A percentile compares a stretch with the other conserved stretches of the same genome.
Evolutionary conservation across 2,888 invertebrate species (phyloP).

Genomic region (Steinernema carpocapsae): DNA sequence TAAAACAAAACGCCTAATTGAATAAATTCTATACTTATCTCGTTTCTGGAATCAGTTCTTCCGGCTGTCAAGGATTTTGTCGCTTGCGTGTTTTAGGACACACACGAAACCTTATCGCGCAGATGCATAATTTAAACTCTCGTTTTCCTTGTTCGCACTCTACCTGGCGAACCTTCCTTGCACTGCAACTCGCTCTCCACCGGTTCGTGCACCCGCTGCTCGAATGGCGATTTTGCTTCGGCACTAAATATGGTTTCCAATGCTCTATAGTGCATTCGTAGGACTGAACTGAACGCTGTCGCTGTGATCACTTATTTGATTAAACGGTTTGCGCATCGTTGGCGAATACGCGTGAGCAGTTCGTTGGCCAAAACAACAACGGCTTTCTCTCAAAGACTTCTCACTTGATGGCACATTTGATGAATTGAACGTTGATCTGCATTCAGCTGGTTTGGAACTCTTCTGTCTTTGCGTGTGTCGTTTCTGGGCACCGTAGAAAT

Average conservation of each 20-base stretch:
- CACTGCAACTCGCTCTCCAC: not conserved
- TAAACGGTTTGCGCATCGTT: slow-evolving; percentile 33
- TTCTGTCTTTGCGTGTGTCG: slow-evolving; percentile 8
- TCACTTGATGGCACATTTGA: slow-evolving; percentile 32
- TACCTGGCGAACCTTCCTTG: slow-evolving; percentile 5
- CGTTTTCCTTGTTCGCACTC: not conserved
- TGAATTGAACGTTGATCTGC: slow-evolving; percentile 16
- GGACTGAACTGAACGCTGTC: not conserved
- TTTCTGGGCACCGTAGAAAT: slow-evolving; percentile 1
- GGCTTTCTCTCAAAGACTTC: slow-evolving; percentile 3
- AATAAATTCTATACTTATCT: too few species aligned
- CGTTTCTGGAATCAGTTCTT: too few species aligned
- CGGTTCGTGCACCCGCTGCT: not conserved
- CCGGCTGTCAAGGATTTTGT: not conserved
- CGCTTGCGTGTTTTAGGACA: not conserved
- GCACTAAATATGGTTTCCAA: not conserved
- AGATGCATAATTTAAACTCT: slow-evolving; percentile 21
- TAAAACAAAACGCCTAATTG: too few species aligned
- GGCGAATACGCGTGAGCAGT: slow-evolving; percentile 18
- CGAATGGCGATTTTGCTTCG: not conserved
- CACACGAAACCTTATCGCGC: slow-evolving; percentile 20
- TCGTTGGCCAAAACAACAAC: slow-evolving; percentile 28
- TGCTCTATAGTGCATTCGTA: slow-evolving; percentile 6
- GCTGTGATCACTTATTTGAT: slow-evolving; percentile 34
- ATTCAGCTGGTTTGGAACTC: not conserved